Base-by-base conservation (phyloP, 2,113 vertebrate species). In the Diglossa brunneiventris region DNA sequence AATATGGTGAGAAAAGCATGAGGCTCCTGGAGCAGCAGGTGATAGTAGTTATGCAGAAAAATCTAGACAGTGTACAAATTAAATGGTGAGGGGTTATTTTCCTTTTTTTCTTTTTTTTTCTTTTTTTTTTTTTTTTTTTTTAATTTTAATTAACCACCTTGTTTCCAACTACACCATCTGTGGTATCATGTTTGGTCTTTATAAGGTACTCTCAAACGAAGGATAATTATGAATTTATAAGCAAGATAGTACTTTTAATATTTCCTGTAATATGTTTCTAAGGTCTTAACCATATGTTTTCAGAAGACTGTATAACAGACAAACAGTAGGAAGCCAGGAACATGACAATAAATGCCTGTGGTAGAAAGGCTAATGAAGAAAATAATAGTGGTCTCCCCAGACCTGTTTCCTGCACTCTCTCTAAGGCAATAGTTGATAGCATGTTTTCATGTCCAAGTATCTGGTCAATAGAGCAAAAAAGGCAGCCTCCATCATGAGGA, bases 181-280 rank as follows among this genome's bases (percentile, higher is more conserved):
- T 88, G 49, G 11, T 77, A 83, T 58, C 58, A 31, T 39, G n/a
- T 21, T 83, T 52, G 70, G 37, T 90, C 75, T 94, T 90, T 86
- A 76, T 66, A 73, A 90, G 49, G 50, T 73, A 74, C 26, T 83
- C 67, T 77, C n/a, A 41, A 80, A 90, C 89, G 37, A 69, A 42
- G 31, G 70, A 73, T 89, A 90, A 94, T 93, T 80, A 95, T 73
- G 68, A 83, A 80, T 77, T 94, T 90, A 94, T 89, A 53, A 94
- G 80, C 35, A 86, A 86, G 79, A 73, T 13, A 77, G 49, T 86
- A 83, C 41, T 86, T 93, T 83, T 66, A 92, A 66, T 95, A 95
- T 94, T 95, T 92, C 67, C 83, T 86, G 53, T 92, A 95, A 92
- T 74, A 76, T 13, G 3, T 80, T 86, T 92, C 59, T 83, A 7